These are phyloP conservation scores for Halictus rubicundus DNA, from an alignment of 1,140 invertebrate genomes.

Conservation along the genomic window DNA sequence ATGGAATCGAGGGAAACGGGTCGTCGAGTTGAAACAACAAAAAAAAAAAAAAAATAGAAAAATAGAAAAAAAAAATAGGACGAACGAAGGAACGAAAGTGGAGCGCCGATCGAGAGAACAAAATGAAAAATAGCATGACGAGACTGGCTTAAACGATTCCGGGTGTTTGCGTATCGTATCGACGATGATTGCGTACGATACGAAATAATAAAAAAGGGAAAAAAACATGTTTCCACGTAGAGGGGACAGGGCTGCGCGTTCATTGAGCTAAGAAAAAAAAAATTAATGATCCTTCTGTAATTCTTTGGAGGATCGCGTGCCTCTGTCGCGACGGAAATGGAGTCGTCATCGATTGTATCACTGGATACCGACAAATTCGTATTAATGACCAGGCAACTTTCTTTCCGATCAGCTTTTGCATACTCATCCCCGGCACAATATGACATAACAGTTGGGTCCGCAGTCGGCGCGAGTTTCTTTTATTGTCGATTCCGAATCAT, in stretches of 20 bases:
- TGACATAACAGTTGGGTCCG: constrained; percentile 68
- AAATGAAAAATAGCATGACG: too few species aligned
- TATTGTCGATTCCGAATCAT: constrained; percentile 63
- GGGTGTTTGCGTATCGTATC: not conserved
- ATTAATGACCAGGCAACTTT: constrained; percentile 71
- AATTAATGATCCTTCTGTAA: constrained; percentile 51
- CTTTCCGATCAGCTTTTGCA: constrained; percentile 52
- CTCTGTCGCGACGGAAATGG: constrained; percentile 55
- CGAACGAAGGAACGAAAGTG: too few species aligned
- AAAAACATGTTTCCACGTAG: constrained; percentile 19
- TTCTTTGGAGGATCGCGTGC: constrained; percentile 26
- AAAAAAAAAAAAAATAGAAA: too few species aligned
- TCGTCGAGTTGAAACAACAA: not conserved
- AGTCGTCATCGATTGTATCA: constrained; percentile 67
- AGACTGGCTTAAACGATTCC: not conserved
- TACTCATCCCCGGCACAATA: constrained; percentile 60
- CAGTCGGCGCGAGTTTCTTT: constrained; percentile 59
- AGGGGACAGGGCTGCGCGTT: too few species aligned
- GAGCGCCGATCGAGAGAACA: too few species aligned
- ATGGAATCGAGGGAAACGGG: not conserved
- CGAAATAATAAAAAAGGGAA: too few species aligned
- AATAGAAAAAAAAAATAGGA: too few species aligned
- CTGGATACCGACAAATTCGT: constrained; percentile 68
- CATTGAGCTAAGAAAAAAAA: not conserved
- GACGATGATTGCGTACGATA: not conserved